Base-by-base conservation (phyloP, 2,113 vertebrate species). In the Sebastes fasciatus region DNA sequence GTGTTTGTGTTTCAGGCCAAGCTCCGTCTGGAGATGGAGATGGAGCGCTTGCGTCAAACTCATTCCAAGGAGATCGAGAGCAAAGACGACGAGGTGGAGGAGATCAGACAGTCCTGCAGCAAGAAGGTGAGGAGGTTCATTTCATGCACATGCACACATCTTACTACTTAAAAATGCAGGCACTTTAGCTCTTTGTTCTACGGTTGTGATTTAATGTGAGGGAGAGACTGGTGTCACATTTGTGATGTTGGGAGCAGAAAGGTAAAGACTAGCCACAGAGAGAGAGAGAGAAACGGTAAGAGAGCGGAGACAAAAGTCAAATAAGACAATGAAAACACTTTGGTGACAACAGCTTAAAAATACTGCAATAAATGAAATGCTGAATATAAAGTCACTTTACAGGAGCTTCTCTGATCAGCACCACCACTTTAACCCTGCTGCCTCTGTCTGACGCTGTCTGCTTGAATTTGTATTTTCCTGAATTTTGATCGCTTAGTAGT, bases 11-110 rank as follows among this genome's bases (percentile, higher is more conserved):
- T 77, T n/a, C 73, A 99, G 98, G 97, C 97, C 23, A 99, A 99
- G 86, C 95, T 99, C 55, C 97, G 98, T 61, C 94, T 99, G 52
- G 98, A 99, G 94, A 99, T 99, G 98, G 98, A 99, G 95, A 99
- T 96, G 96, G 98, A 99, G 91, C 89, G 98, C 16, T 92, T 97
- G 65, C 95, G 98, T 60, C 98, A 99, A 88, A 99, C 96, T 4
- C 97, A 99, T 40, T 94, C 96, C 82, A 99, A 99, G 92, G 98
- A 99, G 84, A 95, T 99, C 4, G 98, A 99, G 86, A 97, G 90
- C 93, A 97, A 98, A 4, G 98, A 99, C 0, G 98, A 99, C 45
- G 98, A 99, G 88, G 97, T 99, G 84, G 98, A 99, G 85, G 98
- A 99, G 92, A 97, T 97, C 89, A 93, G 98, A 54, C 98, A 99